Conservation (phyloP, 1,140 invertebrate genomes). For the Cotesia chilonis region DNA sequence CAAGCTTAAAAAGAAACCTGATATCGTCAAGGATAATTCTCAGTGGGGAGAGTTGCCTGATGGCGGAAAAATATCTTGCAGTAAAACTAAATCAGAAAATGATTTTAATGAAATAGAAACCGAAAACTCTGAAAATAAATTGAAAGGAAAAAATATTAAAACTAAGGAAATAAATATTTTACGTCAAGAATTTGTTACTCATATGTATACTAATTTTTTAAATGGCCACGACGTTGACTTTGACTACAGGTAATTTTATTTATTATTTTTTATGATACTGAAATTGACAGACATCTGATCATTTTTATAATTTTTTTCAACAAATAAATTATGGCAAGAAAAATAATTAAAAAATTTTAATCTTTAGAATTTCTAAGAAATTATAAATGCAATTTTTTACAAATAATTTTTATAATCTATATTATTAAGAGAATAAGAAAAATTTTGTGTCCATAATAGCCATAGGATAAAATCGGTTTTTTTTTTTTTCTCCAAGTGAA, state of each 20-base stretch:
- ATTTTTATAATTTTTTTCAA: constrained; percentile 3
- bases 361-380: no score
- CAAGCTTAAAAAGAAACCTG: constrained; percentile 29
- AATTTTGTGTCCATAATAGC: no score
- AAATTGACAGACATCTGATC: not conserved
- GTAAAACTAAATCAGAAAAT: not conserved
- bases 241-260: constrained; percentile 75
- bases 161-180: constrained; percentile 72
- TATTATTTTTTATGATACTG: not conserved
- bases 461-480: no score
- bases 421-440: not conserved
- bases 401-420: not conserved
- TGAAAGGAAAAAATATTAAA: constrained; percentile 39
- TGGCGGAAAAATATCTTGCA: no score
- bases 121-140: constrained; percentile 21
- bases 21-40: not conserved
- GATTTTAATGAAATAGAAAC: constrained; percentile 16
- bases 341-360: not conserved
- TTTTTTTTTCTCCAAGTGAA: no score
- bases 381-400: no score
- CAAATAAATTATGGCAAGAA: not conserved
- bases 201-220: constrained; percentile 89
- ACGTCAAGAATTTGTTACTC: constrained; percentile 82
- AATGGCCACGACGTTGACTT: constrained; percentile 84
- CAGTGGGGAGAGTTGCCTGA: constrained; percentile 42